These are phyloP conservation scores for Agapornis canus DNA, from an alignment of 2,797 vertebrate species.

Conservation along the genomic window DNA sequence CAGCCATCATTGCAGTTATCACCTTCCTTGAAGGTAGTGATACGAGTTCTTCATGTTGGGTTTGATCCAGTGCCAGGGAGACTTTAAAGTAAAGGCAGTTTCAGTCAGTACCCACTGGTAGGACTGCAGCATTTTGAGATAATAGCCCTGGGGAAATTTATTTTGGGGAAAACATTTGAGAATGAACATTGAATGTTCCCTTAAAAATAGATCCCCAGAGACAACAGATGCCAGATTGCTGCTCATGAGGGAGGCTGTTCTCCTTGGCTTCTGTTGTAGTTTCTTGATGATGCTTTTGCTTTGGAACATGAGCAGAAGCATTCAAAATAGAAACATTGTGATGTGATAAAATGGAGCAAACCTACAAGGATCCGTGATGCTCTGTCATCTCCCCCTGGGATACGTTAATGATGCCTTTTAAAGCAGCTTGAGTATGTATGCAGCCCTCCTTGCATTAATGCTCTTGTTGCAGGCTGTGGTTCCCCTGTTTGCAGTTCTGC, in stretches of 20 bases:
- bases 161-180: conserved; percentile 25
- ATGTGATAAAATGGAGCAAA: conserved; percentile 28
- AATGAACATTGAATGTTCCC: not conserved
- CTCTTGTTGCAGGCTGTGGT: not conserved
- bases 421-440: not conserved
- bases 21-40: not conserved
- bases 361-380: not conserved
- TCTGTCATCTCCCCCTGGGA: conserved; percentile 1
- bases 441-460: not conserved
- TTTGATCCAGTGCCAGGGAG: not conserved
- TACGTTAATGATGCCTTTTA: not conserved
- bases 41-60: not conserved
- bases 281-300: conserved; percentile 44
- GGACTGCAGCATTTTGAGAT: not conserved
- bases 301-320: conserved; percentile 34
- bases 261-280: not conserved
- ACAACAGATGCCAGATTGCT: conserved; percentile 35
- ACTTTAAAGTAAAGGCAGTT: not conserved
- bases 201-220: conserved; percentile 32
- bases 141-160: not conserved
- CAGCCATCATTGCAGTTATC: not conserved
- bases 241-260: conserved; percentile 2
- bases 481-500: not conserved
- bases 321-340: conserved; percentile 53
- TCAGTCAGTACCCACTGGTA: not conserved